These are phyloP conservation scores for Pterobdella sp. DNA, from an alignment of 2,888 invertebrate genomes.

Conservation along the genomic window DNA sequence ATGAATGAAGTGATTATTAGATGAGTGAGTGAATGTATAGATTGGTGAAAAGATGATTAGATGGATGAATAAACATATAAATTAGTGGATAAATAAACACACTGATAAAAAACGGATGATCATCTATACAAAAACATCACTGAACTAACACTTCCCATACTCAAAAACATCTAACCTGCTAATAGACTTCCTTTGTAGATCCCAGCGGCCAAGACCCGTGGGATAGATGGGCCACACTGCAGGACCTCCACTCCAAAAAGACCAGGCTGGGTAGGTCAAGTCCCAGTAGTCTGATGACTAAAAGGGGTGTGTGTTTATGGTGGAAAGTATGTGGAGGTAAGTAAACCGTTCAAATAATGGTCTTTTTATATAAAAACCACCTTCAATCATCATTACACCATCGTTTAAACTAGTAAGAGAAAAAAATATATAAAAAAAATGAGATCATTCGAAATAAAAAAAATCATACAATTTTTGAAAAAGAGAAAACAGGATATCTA, in stretches of 20 bases:
- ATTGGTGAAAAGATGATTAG: background rate
- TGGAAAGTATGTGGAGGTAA: too few species aligned
- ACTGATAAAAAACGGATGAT: background rate
- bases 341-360: too few species aligned
- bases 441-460: background rate
- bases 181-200: conserved; percentile 67
- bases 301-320: conserved; percentile 6
- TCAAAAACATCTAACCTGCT: conserved; percentile 51
- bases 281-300: conserved; percentile 71
- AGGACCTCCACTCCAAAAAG: conserved; percentile 96
- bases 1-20: background rate
- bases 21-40: background rate
- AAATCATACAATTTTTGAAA: conserved; percentile 68
- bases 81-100: background rate
- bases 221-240: conserved; percentile 82
- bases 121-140: background rate
- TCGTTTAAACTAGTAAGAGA: too few species aligned
- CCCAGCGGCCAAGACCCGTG: conserved; percentile 87
- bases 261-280: conserved; percentile 87
- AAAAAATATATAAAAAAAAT: too few species aligned
- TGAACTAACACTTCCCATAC: conserved; percentile 17
- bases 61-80: background rate
- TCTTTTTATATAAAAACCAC: too few species aligned
- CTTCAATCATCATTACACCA: too few species aligned
- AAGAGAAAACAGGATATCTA: conserved; percentile 78